Evolutionary conservation across 2,888 invertebrate species (phyloP).

Genomic region (Bombylius major): DNA sequence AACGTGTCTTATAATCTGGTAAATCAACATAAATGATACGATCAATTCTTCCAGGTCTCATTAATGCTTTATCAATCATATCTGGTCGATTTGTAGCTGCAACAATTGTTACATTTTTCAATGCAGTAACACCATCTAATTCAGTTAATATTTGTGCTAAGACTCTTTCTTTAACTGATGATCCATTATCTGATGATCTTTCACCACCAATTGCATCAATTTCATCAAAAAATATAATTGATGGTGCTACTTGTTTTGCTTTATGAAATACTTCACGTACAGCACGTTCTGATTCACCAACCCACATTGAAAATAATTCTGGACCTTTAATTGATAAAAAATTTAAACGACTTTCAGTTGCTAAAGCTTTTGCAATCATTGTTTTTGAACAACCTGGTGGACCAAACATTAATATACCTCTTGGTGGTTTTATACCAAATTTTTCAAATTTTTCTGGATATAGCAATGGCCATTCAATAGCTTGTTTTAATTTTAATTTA

Average conservation of each 20-base stretch:
- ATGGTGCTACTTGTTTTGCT: conserved; percentile 85
- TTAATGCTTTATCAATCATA: conserved; percentile 81
- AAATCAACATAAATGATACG: conserved; percentile 85
- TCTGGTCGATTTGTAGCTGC: conserved; percentile 97
- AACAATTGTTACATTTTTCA: conserved; percentile 77
- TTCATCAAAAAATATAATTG: conserved; percentile 96
- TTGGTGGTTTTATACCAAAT: conserved; percentile 74
- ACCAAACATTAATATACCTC: conserved; percentile 87
- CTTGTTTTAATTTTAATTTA: conserved; percentile 74
- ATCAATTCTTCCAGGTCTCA: conserved; percentile 85
- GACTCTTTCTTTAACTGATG: conserved; percentile 83
- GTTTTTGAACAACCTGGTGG: conserved; percentile 99
- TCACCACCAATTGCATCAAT: conserved; percentile 89
- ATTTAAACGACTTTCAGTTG: conserved; percentile 89
- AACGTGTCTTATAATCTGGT: conserved; percentile 67
- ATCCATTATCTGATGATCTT: conserved; percentile 44
- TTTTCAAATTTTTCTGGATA: conserved; percentile 69
- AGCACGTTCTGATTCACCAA: conserved; percentile 93
- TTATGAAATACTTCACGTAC: conserved; percentile 82
- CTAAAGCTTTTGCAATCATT: conserved; percentile 93
- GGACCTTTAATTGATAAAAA: conserved; percentile 95
- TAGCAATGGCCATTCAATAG: conserved; percentile 87
- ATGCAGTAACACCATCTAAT: conserved; percentile 81
- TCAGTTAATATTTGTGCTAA: conserved; percentile 87
- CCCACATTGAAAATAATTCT: conserved; percentile 94